Evolutionary conservation across 2,888 invertebrate genomes (phyloP), one percentile per base, ranked within the genome.

Genomic region (Cerastis leucographa): DNA sequence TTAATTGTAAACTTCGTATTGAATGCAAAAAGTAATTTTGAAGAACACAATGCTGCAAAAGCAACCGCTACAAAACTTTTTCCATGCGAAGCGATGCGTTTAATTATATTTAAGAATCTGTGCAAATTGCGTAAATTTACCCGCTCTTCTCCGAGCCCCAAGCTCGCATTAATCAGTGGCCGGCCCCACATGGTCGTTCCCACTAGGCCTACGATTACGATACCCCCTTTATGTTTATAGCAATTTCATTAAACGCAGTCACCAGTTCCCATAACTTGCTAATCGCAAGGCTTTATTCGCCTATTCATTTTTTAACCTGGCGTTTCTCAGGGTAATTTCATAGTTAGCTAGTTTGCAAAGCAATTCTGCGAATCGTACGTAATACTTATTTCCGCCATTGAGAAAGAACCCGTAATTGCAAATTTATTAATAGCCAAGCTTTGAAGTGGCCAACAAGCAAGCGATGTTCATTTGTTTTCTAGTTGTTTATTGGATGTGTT

Each of bases 161-260:
- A 22, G 67, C n/a, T 59, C 71, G 75, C 74, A 68, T 69, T 80
- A 77, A 40, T 74, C 56, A 83, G 29, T 59, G 74, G 68, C 70
- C 76, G 40, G 67, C 69, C 74, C 81, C 95, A 94, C 90, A 90
- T 94, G 94, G 81, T 88, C 68, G 66, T 94, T 95, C 95, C 90
- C 95, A 94, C 89, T 84, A 84, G 83, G 80, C 85, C 89, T 84
- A 82, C 89, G 86, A 94, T 94, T 94, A 95, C 85, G 86, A 85
- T 79, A 88, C 87, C 86, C 78, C 86, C 87, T 81, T 89, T 89
- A 89, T 91, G 91, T 91, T 93, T 93, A 94, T 94, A 93, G 93
- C 91, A 90, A 93, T 94, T 94, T 92, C 91, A 94, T 95, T 94
- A 93, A 90, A 91, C 87, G 87, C 87, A 88, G 80, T 89, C 89